Base-by-base conservation (phyloP, 2,113 vertebrate species). In the Uria lomvia region DNA sequence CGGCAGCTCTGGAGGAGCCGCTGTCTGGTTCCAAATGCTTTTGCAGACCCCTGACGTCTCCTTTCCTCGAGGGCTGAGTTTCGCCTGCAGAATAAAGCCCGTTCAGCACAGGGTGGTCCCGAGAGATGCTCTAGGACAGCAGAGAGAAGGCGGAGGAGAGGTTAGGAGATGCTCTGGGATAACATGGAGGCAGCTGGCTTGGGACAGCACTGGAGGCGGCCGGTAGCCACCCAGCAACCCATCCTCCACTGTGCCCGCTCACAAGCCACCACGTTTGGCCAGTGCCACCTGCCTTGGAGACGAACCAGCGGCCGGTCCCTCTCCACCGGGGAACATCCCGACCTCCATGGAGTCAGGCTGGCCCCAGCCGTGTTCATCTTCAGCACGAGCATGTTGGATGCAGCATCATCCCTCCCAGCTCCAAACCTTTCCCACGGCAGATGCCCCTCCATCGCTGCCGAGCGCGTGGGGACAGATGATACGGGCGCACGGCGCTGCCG, bases 401-500 rank as follows among this genome's bases (percentile, higher is more conserved):
- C 5, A 15, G 17, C 3, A 3, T 23, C 26, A 7, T 27, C 14
- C 53, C 36, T 24, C 59, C n/a, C 3, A 19, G 60, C 43, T 18
- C 53, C 45, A 6, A 45, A 23, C 9, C 27, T 13, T 5, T 73
- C 21, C 27, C 3, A 0, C 15, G 1, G 30, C 29, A 4, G 78
- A 43, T 47, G 17, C 38, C 27, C 27, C 68, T 59, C 32, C 5
- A 5, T 4, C 5, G 6, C 49, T 17, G 50, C 2, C 26, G 14
- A 16, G 40, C 47, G 11, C 2, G 6, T 11, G 7, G 55, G 1
- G 4, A 3, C 50, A 15, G 71, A 32, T 0, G 5, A 8, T 0
- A 0, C 0, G 14, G 85, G 65, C 6, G 2, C 9, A 1, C 1
- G 2, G 66, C 5, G 9, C 53, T 9, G 45, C 20, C 9, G 1